Percentiles rank a stretch among this genome's conserved stretches.
Evolutionary conservation across 1,140 invertebrate genomes (phyloP).

Genomic region (Ceratina calcarata): DNA sequence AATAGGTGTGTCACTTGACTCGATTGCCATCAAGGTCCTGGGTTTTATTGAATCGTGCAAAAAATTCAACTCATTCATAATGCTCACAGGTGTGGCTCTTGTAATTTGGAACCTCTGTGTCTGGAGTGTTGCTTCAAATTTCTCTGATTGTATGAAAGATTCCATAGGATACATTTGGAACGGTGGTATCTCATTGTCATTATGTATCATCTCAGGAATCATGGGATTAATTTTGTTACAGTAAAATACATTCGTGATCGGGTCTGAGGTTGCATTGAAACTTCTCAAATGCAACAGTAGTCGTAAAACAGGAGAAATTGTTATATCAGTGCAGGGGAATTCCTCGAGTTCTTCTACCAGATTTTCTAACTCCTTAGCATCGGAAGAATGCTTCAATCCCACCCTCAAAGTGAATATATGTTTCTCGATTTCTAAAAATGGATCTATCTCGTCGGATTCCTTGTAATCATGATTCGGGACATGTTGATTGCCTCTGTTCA

Average conservation of each 20-base stretch:
- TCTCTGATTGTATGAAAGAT: conserved; percentile 68
- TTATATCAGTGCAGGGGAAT: conserved; percentile 43
- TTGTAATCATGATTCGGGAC: conserved; percentile 24
- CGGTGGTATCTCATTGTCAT: conserved; percentile 55
- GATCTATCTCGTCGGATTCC: conserved; percentile 61
- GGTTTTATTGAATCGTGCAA: conserved; percentile 45
- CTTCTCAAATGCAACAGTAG: conserved; percentile 61
- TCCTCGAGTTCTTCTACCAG: conserved; percentile 60
- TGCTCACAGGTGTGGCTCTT: conserved; percentile 30
- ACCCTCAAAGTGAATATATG: conserved; percentile 69
- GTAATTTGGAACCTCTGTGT: conserved; percentile 40
- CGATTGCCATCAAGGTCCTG: conserved; percentile 41
- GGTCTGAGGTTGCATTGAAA: neutral
- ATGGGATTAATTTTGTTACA: conserved; percentile 68
- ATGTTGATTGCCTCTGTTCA: conserved; percentile 65
- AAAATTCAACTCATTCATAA: conserved; percentile 52
- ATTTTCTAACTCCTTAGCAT: conserved; percentile 69
- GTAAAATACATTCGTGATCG: conserved; percentile 70
- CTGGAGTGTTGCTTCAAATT: conserved; percentile 69
- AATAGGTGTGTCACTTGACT: conserved; percentile 20
- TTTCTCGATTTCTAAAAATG: conserved; percentile 73
- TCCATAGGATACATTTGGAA: conserved; percentile 75
- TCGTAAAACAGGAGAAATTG: conserved; percentile 59
- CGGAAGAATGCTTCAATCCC: conserved; percentile 47
- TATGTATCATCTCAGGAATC: conserved; percentile 60